phyloP scores from a whole-genome alignment of 2,888 invertebrate genomes.

The Pseudoips prasinana region DNA sequence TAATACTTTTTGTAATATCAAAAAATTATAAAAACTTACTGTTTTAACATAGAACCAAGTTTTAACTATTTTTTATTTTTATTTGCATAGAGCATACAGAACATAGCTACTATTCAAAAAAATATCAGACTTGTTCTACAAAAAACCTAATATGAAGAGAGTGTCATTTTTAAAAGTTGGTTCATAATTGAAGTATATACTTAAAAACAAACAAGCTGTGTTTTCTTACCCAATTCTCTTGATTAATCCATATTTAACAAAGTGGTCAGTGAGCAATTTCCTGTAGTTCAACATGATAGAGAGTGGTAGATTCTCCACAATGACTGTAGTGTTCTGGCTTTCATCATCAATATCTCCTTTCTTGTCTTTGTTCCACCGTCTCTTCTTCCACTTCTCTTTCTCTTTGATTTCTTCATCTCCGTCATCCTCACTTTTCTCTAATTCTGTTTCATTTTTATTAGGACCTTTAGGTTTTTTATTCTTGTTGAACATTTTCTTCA shows the following conservation, averaged over 20 bases:
- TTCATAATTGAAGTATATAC: too few relatives aligned
- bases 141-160: too few relatives aligned
- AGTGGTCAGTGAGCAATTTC: conserved; percentile 54
- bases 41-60: too few relatives aligned
- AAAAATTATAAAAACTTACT: too few relatives aligned
- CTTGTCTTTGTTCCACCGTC: conserved; percentile 67
- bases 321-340: conserved; percentile 38
- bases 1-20: too few relatives aligned
- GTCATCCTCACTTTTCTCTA: conserved; percentile 25
- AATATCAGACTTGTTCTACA: too few relatives aligned
- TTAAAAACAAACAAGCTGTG: too few relatives aligned
- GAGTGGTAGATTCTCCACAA: conserved; percentile 63
- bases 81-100: too few relatives aligned
- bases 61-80: too few relatives aligned
- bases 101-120: too few relatives aligned
- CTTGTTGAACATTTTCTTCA: conserved; percentile 44
- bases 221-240: conserved; percentile 65
- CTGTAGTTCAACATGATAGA: conserved; percentile 55
- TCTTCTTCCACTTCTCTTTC: conserved; percentile 62
- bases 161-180: too few relatives aligned
- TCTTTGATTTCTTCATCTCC: conserved; percentile 43
- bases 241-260: conserved; percentile 55
- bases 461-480: conserved; percentile 32
- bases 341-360: conserved; percentile 42
- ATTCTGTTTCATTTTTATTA: conserved; percentile 26